Evolutionary conservation across 2,888 invertebrate genomes (phyloP).

Genomic region (Odontothrips loti): DNA sequence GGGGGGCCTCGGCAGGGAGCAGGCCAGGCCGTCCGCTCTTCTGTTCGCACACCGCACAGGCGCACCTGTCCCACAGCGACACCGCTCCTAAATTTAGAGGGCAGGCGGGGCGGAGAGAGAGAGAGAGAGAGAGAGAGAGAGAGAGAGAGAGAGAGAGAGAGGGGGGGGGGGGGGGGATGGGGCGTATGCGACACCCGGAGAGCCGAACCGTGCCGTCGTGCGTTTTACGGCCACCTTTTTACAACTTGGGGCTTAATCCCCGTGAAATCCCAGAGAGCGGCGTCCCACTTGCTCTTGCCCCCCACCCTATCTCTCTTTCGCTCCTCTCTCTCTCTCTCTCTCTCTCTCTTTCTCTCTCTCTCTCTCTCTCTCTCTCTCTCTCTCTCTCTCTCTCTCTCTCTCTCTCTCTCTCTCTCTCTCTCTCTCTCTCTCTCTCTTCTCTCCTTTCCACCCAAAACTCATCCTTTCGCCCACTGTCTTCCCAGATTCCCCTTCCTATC

Average conservation of each 20-base stretch:
- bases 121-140: background rate
- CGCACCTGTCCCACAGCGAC: background rate
- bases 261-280: background rate
- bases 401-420: too few relatives aligned
- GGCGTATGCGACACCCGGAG: background rate
- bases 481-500: too few relatives aligned
- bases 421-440: too few relatives aligned
- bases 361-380: too few relatives aligned
- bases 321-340: too few relatives aligned
- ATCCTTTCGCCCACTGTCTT: too few relatives aligned
- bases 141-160: too few relatives aligned
- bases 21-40: background rate
- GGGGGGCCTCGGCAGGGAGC: too few relatives aligned
- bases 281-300: background rate
- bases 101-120: background rate
- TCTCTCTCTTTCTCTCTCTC: too few relatives aligned
- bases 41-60: background rate
- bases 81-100: conserved; percentile 1
- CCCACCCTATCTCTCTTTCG: background rate
- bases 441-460: too few relatives aligned
- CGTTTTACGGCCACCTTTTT: conserved; percentile 19
- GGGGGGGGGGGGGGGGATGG: background rate
- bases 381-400: too few relatives aligned
- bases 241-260: conserved; percentile 24
- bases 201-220: background rate